Conservation (phyloP, 2,797 vertebrate genomes). For the Ceyx erithaca region DNA sequence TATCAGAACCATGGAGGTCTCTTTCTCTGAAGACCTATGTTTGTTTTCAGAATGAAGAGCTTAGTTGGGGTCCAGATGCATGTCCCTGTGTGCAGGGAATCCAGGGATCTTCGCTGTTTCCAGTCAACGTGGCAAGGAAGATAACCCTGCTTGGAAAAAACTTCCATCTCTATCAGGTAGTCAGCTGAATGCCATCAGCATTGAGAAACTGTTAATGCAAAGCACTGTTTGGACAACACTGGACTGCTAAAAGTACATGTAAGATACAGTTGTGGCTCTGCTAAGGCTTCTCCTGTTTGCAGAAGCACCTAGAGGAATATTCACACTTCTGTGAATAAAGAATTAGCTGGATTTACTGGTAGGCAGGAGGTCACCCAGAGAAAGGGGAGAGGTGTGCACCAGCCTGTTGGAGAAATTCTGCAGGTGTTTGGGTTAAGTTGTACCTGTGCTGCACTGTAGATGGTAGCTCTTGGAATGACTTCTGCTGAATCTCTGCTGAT, state of each 20-base stretch:
- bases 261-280: background rate
- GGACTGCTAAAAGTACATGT: background rate
- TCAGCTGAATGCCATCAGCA: background rate
- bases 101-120: slow-evolving; percentile 87
- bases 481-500: background rate
- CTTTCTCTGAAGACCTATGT: background rate
- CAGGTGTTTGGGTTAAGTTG: background rate
- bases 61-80: slow-evolving; percentile 84
- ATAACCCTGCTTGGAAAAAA: slow-evolving; percentile 90
- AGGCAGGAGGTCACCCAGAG: background rate
- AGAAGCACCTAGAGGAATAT: background rate
- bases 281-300: background rate
- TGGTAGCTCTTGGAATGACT: background rate
- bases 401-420: background rate
- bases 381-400: background rate
- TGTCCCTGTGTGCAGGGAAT: slow-evolving; percentile 94
- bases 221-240: background rate
- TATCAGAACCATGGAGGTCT: background rate
- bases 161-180: slow-evolving; percentile 92
- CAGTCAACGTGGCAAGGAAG: slow-evolving; percentile 87
- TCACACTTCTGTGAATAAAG: background rate
- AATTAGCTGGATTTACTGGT: background rate
- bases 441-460: background rate
- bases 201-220: background rate
- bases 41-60: slow-evolving; percentile 81